Conservation (phyloP, 2,797 vertebrate species). For the Acanthornis magna region DNA sequence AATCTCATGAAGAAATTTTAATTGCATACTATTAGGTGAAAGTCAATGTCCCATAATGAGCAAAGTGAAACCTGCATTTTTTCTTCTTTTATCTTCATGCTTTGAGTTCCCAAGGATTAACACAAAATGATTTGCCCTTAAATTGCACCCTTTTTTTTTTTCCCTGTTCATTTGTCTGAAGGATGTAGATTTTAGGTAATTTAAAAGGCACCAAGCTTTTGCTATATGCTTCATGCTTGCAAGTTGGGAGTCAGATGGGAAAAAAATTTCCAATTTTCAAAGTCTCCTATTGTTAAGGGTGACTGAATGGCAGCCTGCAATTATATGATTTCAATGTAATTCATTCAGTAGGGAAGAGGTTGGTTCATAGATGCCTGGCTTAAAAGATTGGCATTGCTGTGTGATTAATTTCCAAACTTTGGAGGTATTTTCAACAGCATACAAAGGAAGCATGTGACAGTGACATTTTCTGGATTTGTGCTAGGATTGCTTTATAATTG, state of each 20-base stretch:
- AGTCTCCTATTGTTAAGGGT: conserved; percentile 72
- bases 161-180: conserved; percentile 65
- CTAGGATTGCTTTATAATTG: conserved; percentile 68
- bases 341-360: conserved; percentile 57
- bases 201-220: conserved; percentile 60
- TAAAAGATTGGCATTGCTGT: conserved; percentile 72
- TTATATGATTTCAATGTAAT: conserved; percentile 69
- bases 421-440: conserved; percentile 60
- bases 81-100: conserved; percentile 72
- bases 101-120: conserved; percentile 68
- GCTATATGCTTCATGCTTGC: conserved; percentile 55
- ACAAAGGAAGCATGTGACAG: conserved; percentile 51
- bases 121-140: conserved; percentile 70
- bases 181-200: conserved; percentile 70
- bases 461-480: conserved; percentile 67
- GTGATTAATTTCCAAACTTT: conserved; percentile 77
- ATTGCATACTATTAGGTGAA: conserved; percentile 78
- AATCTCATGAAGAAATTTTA: conserved; percentile 77
- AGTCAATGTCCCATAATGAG: conserved; percentile 78
- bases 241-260: conserved; percentile 51
- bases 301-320: conserved; percentile 71
- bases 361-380: conserved; percentile 65
- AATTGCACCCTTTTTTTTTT: conserved; percentile 42
- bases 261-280: conserved; percentile 64
- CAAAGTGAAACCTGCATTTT: conserved; percentile 72